phyloP scores from a whole-genome alignment of 2,888 invertebrate genomes.

The Coelopa pilipes region DNA sequence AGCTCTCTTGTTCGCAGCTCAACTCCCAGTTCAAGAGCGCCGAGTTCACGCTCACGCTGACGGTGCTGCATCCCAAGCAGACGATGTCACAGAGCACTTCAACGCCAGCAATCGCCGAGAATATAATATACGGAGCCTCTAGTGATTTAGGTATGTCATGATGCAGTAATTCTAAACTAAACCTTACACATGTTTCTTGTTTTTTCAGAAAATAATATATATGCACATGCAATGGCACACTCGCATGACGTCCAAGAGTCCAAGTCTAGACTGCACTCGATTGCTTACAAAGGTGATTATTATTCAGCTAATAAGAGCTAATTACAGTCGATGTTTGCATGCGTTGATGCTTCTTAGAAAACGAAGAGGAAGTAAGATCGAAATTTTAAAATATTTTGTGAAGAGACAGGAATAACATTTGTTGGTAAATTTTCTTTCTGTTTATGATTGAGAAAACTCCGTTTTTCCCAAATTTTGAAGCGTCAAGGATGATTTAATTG shows the following conservation, averaged over 20 bases:
- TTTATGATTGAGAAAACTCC: no score
- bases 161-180: no score
- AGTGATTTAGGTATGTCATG: slow-evolving; percentile 21
- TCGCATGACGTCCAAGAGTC: slow-evolving; percentile 65
- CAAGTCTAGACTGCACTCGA: slow-evolving; percentile 59
- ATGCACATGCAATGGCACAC: slow-evolving; percentile 66
- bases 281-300: slow-evolving; percentile 58
- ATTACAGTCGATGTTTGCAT: no score
- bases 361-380: no score
- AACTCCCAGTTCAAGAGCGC: slow-evolving; percentile 94
- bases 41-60: slow-evolving; percentile 92
- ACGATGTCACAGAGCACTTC: slow-evolving; percentile 68
- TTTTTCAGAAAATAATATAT: slow-evolving; percentile 65
- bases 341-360: no score
- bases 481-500: no score
- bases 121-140: slow-evolving; percentile 21
- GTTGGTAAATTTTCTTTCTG: no score
- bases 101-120: slow-evolving; percentile 67
- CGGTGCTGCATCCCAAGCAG: slow-evolving; percentile 85
- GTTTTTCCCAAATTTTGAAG: no score
- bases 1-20: slow-evolving; percentile 93
- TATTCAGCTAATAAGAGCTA: neutral
- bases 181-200: no score
- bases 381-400: no score
- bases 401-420: no score